Evolutionary conservation across 2,113 vertebrate genomes (phyloP).

Genomic region (Aleadryas rufinucha): DNA sequence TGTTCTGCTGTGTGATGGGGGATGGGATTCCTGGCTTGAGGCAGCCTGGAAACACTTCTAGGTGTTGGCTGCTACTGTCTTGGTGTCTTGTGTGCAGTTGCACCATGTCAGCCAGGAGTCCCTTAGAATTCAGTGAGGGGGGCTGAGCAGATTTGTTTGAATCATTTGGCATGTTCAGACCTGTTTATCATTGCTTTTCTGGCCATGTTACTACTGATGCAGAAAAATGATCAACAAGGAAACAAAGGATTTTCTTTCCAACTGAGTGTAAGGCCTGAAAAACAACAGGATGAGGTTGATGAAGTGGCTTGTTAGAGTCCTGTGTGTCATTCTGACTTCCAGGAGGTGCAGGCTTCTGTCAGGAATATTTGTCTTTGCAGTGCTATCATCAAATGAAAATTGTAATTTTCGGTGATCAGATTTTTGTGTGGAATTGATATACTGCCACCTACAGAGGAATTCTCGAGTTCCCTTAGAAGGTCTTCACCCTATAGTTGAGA

Average conservation of each 20-base stretch:
- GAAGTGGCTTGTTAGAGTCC: background rate
- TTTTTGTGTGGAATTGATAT: background rate
- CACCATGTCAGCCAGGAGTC: background rate
- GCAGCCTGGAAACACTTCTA: background rate
- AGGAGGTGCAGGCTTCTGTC: background rate
- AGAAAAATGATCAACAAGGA: background rate
- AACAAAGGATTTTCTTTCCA: background rate
- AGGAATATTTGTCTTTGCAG: background rate
- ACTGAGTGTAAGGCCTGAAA: background rate
- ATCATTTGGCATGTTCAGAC: background rate
- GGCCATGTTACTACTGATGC: background rate
- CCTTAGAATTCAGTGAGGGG: background rate
- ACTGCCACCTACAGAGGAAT: background rate
- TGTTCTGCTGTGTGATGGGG: background rate
- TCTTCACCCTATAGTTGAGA: background rate
- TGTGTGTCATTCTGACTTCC: background rate
- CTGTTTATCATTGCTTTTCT: background rate
- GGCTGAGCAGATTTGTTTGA: background rate
- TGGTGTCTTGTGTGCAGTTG: background rate
- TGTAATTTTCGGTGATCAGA: fast-evolving
- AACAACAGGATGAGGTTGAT: background rate
- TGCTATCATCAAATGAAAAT: background rate
- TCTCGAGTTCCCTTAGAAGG: background rate
- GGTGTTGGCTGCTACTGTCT: background rate
- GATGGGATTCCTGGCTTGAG: background rate